phyloP scores from a whole-genome alignment of 2,797 vertebrate genomes.

The Enteromius afrohamiltoni region DNA sequence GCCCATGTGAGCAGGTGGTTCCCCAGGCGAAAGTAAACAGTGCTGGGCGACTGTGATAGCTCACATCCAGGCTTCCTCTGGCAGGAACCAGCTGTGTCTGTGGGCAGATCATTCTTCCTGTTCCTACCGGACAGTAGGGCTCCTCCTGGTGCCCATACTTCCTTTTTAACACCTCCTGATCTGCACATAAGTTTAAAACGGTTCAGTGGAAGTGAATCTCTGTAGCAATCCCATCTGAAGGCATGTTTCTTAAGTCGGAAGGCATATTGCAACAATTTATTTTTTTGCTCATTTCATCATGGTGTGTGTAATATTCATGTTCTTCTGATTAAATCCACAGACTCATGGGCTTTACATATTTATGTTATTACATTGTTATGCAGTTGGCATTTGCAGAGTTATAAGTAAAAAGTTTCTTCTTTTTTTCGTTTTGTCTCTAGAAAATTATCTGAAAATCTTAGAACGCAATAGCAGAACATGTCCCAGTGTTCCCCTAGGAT shows the following conservation, averaged over 20 bases:
- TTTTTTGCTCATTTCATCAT: slow-evolving; percentile 31
- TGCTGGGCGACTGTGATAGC: slow-evolving; percentile 78
- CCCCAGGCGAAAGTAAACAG: slow-evolving; percentile 75
- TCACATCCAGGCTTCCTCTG: slow-evolving; percentile 81
- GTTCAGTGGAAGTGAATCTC: background rate
- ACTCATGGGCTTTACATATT: slow-evolving; percentile 12
- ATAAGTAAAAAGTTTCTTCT: background rate
- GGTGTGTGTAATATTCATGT: slow-evolving; percentile 15
- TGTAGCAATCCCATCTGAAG: slow-evolving; percentile 4
- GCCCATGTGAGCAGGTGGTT: slow-evolving; percentile 62
- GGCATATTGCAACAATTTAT: slow-evolving; percentile 26
- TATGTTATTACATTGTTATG: slow-evolving; percentile 8
- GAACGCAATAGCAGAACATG: too few species aligned
- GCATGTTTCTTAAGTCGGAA: slow-evolving; percentile 12
- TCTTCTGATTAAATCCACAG: slow-evolving; percentile 14
- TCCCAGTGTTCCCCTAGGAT: too few species aligned
- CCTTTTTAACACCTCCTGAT: slow-evolving; percentile 45
- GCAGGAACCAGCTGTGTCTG: slow-evolving; percentile 93
- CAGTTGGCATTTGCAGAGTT: background rate
- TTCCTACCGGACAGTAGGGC: slow-evolving; percentile 52
- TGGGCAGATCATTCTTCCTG: slow-evolving; percentile 62
- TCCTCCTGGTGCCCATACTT: slow-evolving; percentile 34
- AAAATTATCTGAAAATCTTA: background rate
- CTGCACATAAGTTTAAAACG: background rate
- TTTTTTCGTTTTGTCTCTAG: slow-evolving; percentile 2